phyloP scores from a whole-genome alignment of 2,113 vertebrate genomes.

The Festucalex cinctus region DNA sequence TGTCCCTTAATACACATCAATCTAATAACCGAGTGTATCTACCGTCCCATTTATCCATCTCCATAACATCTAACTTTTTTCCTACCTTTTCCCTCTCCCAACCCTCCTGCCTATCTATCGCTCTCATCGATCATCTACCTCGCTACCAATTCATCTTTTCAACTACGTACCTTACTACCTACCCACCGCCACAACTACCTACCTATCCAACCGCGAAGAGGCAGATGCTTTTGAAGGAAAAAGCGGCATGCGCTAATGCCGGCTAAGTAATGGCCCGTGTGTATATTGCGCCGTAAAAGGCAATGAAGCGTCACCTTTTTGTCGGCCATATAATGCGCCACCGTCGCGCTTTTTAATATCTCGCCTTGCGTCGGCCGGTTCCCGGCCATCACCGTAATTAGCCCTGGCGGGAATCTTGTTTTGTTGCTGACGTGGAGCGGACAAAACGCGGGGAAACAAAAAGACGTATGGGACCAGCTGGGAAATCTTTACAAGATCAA shows the following conservation, averaged over 20 bases:
- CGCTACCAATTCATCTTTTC: background rate
- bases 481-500: slow-evolving; percentile 51
- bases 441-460: slow-evolving; percentile 31
- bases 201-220: background rate
- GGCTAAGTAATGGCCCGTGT: slow-evolving; percentile 35
- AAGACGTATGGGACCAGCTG: slow-evolving; percentile 37
- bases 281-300: slow-evolving; percentile 39
- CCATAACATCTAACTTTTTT: too few relatives aligned
- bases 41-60: too few relatives aligned
- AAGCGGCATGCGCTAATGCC: slow-evolving; percentile 21
- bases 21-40: too few relatives aligned
- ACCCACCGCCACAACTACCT: background rate
- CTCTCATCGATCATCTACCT: too few relatives aligned
- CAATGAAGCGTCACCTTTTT: slow-evolving; percentile 34
- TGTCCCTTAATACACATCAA: too few relatives aligned
- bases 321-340: slow-evolving; percentile 28
- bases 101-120: background rate
- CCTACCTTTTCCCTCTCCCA: too few relatives aligned
- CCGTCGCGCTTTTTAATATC: slow-evolving; percentile 51
- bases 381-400: slow-evolving; percentile 52
- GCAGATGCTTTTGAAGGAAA: slow-evolving; percentile 4
- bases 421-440: slow-evolving; percentile 44
- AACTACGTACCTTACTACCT: background rate
- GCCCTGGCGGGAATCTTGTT: slow-evolving; percentile 39
- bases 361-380: slow-evolving; percentile 33